Base-by-base conservation (phyloP, 2,797 vertebrate genomes). In the Bovichtus diacanthus region DNA sequence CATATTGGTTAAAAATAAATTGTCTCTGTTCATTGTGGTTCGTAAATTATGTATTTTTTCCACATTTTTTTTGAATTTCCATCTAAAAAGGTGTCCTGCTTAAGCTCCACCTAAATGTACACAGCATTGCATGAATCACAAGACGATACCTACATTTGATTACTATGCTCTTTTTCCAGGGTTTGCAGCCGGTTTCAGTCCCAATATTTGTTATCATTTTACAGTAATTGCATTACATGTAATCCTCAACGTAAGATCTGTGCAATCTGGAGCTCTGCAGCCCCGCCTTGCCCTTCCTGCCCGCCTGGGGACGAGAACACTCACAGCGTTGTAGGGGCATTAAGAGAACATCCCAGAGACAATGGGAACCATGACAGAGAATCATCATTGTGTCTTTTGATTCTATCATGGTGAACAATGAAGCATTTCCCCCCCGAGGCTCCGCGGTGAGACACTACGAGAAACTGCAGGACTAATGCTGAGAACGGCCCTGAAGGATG, bases 341-440 rank as follows among this genome's bases (percentile, higher is more conserved):
- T 76, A 84, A 51, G 67, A 70, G 68, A 80, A 81, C 82, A 85
- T 87, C 73, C 83, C 47, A 56, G 66, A 82, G 70, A 80, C 84
- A 81, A 88, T 70, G 38, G 79, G 23, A 82, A 72, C 53, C 81
- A 68, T 87, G 87, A 81, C 82, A 73, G 62, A 53, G 80, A 81
- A 84, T 80, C 78, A 84, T 85, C 55, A 36, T 56, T 50, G 75
- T 82, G 83, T 80, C 82, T 85, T 88, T 85, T 85, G 83, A 88
- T 88, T 80, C 62, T 81, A 86, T 88, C 84, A 63, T 6, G 38
- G 80, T 41, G 80, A 87, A 89, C 83, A 82, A 83, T 89, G 78
- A 83, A 73, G 82, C 78, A 50, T 41, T 59, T 50, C 59, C 80
- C 27, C 64, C 55, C 76, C 61, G 69, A 77, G 83, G 78, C 76